Evolutionary conservation across 2,888 invertebrate genomes (phyloP), one percentile per base, ranked within the genome.

Genomic region (Hydraecia micacea): DNA sequence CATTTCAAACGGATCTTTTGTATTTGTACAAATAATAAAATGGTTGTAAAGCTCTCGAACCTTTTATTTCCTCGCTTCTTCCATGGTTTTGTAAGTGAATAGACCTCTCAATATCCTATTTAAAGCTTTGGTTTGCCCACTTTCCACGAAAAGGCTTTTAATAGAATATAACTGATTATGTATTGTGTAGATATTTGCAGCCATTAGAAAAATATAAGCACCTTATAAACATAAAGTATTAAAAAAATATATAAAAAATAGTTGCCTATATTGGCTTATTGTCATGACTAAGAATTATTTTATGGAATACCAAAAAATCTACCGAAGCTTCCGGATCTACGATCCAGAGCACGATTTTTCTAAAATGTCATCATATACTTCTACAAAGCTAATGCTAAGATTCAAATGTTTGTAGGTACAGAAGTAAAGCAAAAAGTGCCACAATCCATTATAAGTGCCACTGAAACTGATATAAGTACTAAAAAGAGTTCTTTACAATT

Each of bases 1-100:
- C 71, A 79, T 92, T 92, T 91, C 89, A 75, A 91, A 89, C 91
- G 90, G 89, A 89, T 90, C 91, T 89, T 93, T 95, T 95, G 94
- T 94, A 87, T 91, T 87, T 88, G 85, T 80, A 91, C 92, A 94
- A 93, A 94, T 94, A 95, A 95, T 93, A 90, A 93, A 93, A 93
- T 92, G 91, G 91, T 91, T 92, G 93, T 93, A 93, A 94, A 94
- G 93, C 91, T 91, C 93, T 94, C 87, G 91, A 94, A 89, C 83
- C 93, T 92, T 94, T 95, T 95, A 95, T 94, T 95, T 95, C 94
- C 94, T 94, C 87, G 87, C 91, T 92, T 91, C 91, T 92, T 92
- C 90, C 90, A 91, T 90, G 88, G 90, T 91, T 89, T 91, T 91
- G 90, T 91, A 89, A 91, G 88, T 90, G 90, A 91, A 94, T 93